Conservation (phyloP, 2,797 vertebrate species). For the Neosilurus hyrtlii region DNA sequence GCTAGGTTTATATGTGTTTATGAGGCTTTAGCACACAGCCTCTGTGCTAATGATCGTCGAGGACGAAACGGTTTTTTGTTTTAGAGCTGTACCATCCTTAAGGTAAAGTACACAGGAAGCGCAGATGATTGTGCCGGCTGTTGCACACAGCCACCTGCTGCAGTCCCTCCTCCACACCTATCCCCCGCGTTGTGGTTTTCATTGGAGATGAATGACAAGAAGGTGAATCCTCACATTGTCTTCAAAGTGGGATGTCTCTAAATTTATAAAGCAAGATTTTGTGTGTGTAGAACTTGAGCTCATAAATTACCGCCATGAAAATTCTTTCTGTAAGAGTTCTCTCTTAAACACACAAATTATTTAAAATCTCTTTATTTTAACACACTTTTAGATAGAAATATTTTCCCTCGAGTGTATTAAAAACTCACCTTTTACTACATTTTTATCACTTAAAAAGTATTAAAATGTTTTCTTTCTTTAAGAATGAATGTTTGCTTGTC, state of each 20-base stretch:
- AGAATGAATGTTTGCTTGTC: background rate
- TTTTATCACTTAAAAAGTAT: background rate
- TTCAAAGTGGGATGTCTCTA: background rate
- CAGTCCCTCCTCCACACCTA: background rate
- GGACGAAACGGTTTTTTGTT: conserved; percentile 11
- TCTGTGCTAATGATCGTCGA: conserved; percentile 47
- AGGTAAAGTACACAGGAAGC: conserved; percentile 5
- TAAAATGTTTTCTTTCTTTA: background rate
- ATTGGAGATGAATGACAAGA: background rate
- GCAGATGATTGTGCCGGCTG: background rate
- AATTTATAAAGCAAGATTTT: background rate
- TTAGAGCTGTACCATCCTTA: conserved; percentile 18
- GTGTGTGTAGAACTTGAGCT: background rate
- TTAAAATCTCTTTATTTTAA: background rate
- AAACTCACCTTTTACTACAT: background rate
- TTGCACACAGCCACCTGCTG: conserved; percentile 11
- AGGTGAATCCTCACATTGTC: background rate
- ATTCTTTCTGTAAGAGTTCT: background rate
- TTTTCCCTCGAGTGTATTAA: background rate
- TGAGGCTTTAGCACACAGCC: conserved; percentile 40
- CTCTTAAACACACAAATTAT: background rate
- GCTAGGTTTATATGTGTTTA: conserved; percentile 40
- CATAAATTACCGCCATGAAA: background rate
- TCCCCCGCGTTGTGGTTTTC: background rate
- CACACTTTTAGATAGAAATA: background rate